Base-by-base conservation (phyloP, 1,140 invertebrate genomes). In the Berghia stephanieae region DNA sequence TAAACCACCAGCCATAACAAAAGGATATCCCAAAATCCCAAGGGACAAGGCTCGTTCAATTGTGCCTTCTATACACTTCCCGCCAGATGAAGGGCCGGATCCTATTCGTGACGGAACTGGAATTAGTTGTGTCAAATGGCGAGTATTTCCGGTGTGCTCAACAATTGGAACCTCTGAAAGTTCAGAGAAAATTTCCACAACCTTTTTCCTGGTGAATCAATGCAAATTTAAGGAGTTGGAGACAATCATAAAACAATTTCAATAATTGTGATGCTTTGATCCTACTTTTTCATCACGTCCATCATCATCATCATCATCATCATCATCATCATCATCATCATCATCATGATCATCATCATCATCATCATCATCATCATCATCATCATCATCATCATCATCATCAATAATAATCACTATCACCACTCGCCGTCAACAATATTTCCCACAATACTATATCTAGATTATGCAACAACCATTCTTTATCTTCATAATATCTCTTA, bases 1-100 rank as follows among this genome's bases (percentile, higher is more conserved):
- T 42, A 84, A 71, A 0, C 84, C 83, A 70, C 86, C 96, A 0
- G 96, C 95, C 6, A 98, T 88, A 1, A 97, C 93, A 80, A 94
- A 93, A 0, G 94, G 92, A 88, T 97, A 98, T 8, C 96, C 96
- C 80, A 94, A 92, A 46, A 96, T 85, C 80, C 95, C 95, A 70
- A 97, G 94, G 36, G 94, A 93, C 0, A 97, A 88, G 0, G 94
- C 88, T 2, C 94, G 94, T 0, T 95, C 94, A 44, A 98, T 93
- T 8, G 96, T 84, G 38, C 83, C 80, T 34, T 66, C 77, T 0
- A 86, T 63, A 75, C 85, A 86, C 0, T 31, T 13, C 5, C 71
- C 44, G 0, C 77, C 79, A 0, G 46, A 43, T 0, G 24, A 55
- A 31, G 69, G 46, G 2, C 83, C 46, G 21, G 46, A 68, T 3